Conservation (phyloP, 2,113 vertebrate genomes). For the Aphelocoma coerulescens region DNA sequence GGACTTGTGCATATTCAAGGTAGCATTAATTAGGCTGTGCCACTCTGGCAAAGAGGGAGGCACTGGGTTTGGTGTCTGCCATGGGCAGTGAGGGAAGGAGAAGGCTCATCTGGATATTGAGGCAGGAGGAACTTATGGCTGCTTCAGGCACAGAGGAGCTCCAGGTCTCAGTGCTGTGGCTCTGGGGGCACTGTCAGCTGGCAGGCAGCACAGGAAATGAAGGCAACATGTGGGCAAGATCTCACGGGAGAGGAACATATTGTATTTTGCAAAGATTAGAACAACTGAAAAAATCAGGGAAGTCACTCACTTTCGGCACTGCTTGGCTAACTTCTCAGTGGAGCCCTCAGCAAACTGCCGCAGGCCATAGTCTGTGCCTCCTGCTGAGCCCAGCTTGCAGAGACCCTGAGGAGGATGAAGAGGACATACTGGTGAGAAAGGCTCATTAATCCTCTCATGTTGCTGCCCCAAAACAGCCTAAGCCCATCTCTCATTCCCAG, state of each 20-base stretch:
- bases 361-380: conserved; percentile 92
- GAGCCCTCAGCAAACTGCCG: conserved; percentile 97
- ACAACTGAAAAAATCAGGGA: neutral
- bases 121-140: neutral
- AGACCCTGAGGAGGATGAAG: conserved; percentile 79
- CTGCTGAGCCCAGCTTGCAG: conserved; percentile 96
- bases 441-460: neutral
- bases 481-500: neutral
- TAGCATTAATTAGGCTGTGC: neutral
- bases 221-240: neutral
- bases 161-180: neutral
- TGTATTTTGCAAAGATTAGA: neutral
- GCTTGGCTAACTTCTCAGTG: conserved; percentile 94
- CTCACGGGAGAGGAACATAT: neutral
- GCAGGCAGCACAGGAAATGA: neutral
- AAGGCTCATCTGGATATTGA: neutral
- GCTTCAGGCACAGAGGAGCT: neutral
- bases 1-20: neutral
- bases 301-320: conserved; percentile 91
- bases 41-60: neutral
- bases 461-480: neutral
- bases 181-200: neutral
- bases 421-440: neutral
- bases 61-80: neutral
- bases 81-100: neutral